Conservation (phyloP, 2,888 invertebrate species). For the Microctonus aethiopoides region DNA sequence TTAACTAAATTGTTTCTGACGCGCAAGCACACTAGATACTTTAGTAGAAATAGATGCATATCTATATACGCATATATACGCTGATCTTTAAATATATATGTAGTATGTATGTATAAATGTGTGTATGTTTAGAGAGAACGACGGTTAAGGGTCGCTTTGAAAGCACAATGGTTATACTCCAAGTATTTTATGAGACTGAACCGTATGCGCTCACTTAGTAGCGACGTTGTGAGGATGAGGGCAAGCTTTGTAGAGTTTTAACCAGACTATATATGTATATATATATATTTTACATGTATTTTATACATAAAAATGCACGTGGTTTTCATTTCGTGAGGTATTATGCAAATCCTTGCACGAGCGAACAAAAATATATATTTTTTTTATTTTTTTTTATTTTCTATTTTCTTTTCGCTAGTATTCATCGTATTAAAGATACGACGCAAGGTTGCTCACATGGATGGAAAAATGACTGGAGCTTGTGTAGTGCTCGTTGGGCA, state of each 20-base stretch:
- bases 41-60: neutral
- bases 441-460: neutral
- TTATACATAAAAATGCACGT: conserved; percentile 1
- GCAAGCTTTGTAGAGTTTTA: neutral
- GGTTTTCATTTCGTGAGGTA: conserved; percentile 2
- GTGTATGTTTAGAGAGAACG: neutral
- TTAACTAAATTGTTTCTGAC: conserved; percentile 2
- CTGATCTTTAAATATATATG: neutral
- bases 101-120: neutral
- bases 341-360: neutral
- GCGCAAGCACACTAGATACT: neutral
- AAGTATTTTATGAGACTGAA: conserved; percentile 13
- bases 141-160: conserved; percentile 10
- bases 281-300: conserved; percentile 3
- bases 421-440: neutral
- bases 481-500: neutral
- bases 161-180: neutral
- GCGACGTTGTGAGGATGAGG: neutral
- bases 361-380: neutral
- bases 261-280: neutral
- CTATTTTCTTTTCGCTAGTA: neutral
- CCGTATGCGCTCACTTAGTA: conserved; percentile 3
- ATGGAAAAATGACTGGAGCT: neutral
- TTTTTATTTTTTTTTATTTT: neutral
- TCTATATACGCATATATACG: neutral